Evolutionary conservation across 2,888 invertebrate species (phyloP).

Genomic region (Athalia circularis): DNA sequence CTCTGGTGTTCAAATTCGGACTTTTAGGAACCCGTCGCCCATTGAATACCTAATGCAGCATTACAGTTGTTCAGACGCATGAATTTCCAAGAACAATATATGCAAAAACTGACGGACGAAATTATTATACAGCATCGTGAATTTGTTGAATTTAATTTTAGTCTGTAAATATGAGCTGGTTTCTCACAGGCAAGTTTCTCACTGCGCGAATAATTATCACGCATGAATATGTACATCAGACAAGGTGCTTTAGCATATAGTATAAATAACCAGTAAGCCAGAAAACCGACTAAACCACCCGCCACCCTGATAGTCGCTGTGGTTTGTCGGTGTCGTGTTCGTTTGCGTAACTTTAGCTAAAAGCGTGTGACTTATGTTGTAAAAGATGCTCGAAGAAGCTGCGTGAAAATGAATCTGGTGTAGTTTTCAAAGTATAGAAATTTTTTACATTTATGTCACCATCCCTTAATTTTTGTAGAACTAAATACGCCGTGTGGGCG

Average conservation of each 20-base stretch:
- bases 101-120: neutral
- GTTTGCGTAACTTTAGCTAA: too few species aligned
- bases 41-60: too few species aligned
- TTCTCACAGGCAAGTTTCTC: slow-evolving; percentile 21
- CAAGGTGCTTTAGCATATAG: slow-evolving; percentile 5
- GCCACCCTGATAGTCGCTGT: too few species aligned
- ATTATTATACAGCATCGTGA: slow-evolving; percentile 7
- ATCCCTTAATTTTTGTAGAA: neutral
- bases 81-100: too few species aligned
- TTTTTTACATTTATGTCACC: neutral
- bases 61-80: too few species aligned
- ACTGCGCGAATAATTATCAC: slow-evolving; percentile 33
- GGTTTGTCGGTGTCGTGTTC: too few species aligned
- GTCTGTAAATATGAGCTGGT: slow-evolving; percentile 13
- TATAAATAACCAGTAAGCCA: neutral
- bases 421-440: too few species aligned
- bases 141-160: slow-evolving; percentile 23
- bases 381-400: too few species aligned
- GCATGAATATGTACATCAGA: slow-evolving; percentile 11
- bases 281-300: neutral
- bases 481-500: neutral
- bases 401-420: too few species aligned
- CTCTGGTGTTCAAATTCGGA: neutral
- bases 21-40: too few species aligned
- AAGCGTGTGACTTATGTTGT: too few species aligned